Evolutionary conservation across 2,113 vertebrate species (phyloP).

Genomic region (Megatriorchis doriae): DNA sequence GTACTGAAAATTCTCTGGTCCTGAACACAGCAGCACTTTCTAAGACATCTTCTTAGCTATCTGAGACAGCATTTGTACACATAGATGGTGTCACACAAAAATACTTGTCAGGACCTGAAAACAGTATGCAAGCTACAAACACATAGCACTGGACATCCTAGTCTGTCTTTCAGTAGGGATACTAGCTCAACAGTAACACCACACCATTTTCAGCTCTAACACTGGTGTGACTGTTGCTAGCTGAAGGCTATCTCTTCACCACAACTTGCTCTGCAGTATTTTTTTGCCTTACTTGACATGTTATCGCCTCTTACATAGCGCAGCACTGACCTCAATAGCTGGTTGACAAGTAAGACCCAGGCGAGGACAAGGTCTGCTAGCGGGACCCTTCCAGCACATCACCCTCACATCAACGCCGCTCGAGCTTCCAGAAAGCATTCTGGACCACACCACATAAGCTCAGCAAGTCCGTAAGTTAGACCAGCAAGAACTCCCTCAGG

Average conservation of each 20-base stretch:
- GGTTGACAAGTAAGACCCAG: background rate
- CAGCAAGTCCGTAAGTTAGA: background rate
- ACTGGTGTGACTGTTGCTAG: background rate
- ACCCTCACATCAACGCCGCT: background rate
- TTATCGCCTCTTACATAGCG: background rate
- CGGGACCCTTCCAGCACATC: background rate
- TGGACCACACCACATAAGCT: rapidly evolving
- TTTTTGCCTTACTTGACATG: background rate
- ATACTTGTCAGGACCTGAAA: background rate
- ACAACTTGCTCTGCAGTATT: background rate
- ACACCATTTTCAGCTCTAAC: background rate
- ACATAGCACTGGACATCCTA: background rate
- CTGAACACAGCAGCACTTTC: background rate
- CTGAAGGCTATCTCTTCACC: background rate
- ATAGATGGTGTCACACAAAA: background rate
- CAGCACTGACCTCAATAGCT: background rate
- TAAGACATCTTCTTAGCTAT: background rate
- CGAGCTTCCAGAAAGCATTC: background rate
- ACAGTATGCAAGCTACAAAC: background rate
- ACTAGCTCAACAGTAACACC: background rate
- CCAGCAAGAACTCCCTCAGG: background rate
- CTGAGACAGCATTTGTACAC: background rate
- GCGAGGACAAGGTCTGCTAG: background rate
- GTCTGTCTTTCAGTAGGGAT: background rate
- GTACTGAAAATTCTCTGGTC: background rate